phyloP scores from a whole-genome alignment of 2,888 invertebrate species.

The Dicranocentrus wangi region DNA sequence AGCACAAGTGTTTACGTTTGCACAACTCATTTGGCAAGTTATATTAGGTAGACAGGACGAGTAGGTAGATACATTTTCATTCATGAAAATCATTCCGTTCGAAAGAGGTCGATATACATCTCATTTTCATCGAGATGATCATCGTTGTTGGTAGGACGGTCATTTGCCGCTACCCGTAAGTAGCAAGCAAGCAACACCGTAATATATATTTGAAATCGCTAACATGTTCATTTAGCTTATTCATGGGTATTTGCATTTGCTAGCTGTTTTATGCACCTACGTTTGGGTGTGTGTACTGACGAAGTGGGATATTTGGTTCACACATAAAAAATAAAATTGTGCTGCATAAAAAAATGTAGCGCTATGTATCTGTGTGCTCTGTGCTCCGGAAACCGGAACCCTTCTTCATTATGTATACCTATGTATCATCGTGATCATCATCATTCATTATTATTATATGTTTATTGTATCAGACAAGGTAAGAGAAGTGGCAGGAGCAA shows the following conservation, averaged over 20 bases:
- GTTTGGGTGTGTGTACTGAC: background rate
- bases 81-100: conserved; percentile 42
- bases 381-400: conserved; percentile 49
- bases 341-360: background rate
- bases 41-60: background rate
- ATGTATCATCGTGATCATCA: background rate
- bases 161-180: conserved; percentile 6
- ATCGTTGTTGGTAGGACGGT: conserved; percentile 6
- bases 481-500: no score
- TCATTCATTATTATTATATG: background rate
- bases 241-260: background rate
- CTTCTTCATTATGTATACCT: conserved; percentile 8
- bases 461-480: conserved; percentile 9
- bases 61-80: conserved; percentile 24
- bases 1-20: conserved; percentile 41
- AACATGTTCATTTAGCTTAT: conserved; percentile 11
- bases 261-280: background rate
- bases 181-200: no score
- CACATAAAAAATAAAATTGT: background rate
- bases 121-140: conserved; percentile 10
- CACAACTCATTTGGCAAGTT: conserved; percentile 28
- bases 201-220: no score
- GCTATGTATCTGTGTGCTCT: background rate
- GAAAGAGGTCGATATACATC: conserved; percentile 42
- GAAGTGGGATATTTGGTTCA: background rate